Base-by-base conservation (phyloP, 2,113 vertebrate species). In the Bathybates hornii region DNA sequence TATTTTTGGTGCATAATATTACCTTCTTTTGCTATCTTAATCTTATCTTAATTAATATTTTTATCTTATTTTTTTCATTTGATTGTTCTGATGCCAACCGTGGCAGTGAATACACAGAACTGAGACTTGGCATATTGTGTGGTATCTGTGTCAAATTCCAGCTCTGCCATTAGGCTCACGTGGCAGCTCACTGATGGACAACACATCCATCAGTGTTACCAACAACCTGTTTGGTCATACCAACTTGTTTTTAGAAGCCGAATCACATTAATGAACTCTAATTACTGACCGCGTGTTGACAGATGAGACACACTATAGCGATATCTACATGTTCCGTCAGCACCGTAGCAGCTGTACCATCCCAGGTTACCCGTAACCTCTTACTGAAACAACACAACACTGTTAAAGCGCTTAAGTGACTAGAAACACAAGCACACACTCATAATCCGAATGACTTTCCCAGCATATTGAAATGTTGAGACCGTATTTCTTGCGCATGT, bases 211-310 rank as follows among this genome's bases (percentile, higher is more conserved):
- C 84, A 21, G 80, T 63, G 79, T 89, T 73, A 61, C 83, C 81
- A 34, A 43, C 73, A 59, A 86, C 80, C 71, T 43, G 29, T 88
- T 63, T 29, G 71, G 73, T 88, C 76, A 38, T 14, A 73, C 87
- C 87, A 84, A 59, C 85, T 93, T 91, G 87, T 91, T 93, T 90
- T 90, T 93, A 93, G 85, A 88, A 90, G 79, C 88, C 80, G 83
- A 93, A 83, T 87, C 24, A n/a, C 83, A 89, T 91, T 85, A 87
- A 71, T 85, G 79, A 94, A 87, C 86, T 45, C 63, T 17, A 36
- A 84, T 85, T 48, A 53, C 78, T 78, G 79, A 61, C 50, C 57
- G 57, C 94, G 86, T n/a, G 91, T 50, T 94, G 93, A 94, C 19
- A 85, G 92, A 95, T 41, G 80, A 63, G 82, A 57, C 81, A 53